These are phyloP conservation scores for Drosophila ustulata DNA, from an alignment of 2,888 invertebrate species.

Conservation along the genomic window DNA sequence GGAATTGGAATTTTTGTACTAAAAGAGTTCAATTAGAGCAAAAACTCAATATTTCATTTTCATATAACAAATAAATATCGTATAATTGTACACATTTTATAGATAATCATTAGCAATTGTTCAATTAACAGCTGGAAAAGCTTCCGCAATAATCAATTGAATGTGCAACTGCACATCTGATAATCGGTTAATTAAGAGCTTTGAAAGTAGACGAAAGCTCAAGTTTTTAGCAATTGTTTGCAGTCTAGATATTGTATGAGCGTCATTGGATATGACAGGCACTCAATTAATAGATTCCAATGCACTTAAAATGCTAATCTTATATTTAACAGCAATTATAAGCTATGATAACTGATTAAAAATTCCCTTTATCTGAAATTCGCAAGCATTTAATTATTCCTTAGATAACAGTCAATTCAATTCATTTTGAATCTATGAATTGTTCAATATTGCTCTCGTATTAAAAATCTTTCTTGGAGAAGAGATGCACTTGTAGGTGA, in stretches of 20 bases:
- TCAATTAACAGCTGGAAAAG: constrained; percentile 4
- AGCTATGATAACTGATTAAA: background rate
- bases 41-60: background rate
- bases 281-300: background rate
- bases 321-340: background rate
- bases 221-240: background rate
- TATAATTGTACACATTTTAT: background rate
- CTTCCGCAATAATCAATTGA: constrained; percentile 1
- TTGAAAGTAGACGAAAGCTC: constrained; percentile 13
- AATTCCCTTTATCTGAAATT: no score
- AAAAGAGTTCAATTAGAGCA: background rate
- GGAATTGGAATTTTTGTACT: background rate
- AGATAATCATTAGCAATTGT: constrained; percentile 16
- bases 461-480: no score
- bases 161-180: background rate
- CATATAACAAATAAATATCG: background rate
- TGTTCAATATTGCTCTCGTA: background rate
- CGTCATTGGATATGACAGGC: background rate
- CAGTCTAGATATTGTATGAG: background rate
- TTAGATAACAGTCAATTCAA: background rate
- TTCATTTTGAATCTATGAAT: background rate
- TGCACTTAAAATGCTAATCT: background rate
- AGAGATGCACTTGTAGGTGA: background rate
- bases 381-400: background rate
- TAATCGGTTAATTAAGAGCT: constrained; percentile 9